Evolutionary conservation across 1,140 invertebrate genomes (phyloP).

Genomic region (Lasaia peninsularis): DNA sequence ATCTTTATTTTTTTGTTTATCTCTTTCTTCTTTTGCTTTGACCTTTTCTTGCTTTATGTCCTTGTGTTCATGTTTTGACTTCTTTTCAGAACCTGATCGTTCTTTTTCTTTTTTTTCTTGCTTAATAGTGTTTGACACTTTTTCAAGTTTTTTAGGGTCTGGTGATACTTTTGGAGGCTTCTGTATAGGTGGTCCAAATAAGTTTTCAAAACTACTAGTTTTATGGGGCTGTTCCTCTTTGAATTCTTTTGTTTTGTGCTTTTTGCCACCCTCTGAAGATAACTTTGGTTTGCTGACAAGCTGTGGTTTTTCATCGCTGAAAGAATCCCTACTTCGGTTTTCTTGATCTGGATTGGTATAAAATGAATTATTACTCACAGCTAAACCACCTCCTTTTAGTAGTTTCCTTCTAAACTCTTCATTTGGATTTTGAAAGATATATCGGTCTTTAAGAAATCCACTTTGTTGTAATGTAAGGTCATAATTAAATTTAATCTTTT

Average conservation of each 20-base stretch:
- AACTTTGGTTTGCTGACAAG: slow-evolving; percentile 84
- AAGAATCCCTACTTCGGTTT: slow-evolving; percentile 73
- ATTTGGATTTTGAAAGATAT: slow-evolving; percentile 87
- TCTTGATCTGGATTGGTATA: slow-evolving; percentile 72
- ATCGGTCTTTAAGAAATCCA: slow-evolving; percentile 87
- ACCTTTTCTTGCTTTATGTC: slow-evolving; percentile 76
- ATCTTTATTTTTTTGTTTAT: slow-evolving; percentile 81
- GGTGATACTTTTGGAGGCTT: slow-evolving; percentile 83
- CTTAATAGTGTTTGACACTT: slow-evolving; percentile 67
- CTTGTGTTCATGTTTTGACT: slow-evolving; percentile 78
- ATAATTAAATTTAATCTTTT: slow-evolving; percentile 91
- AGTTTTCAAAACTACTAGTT: slow-evolving; percentile 84
- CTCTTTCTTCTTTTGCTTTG: slow-evolving; percentile 79
- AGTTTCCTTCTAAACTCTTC: slow-evolving; percentile 94
- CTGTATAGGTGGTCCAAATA: slow-evolving; percentile 89
- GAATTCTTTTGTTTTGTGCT: slow-evolving; percentile 82
- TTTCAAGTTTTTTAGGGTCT: slow-evolving; percentile 82
- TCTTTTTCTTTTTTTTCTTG: slow-evolving; percentile 82
- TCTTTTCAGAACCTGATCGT: slow-evolving; percentile 76
- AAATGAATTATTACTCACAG: slow-evolving; percentile 57
- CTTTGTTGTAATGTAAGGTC: slow-evolving; percentile 89
- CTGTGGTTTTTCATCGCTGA: slow-evolving; percentile 72
- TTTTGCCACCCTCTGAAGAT: slow-evolving; percentile 79
- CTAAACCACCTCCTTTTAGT: slow-evolving; percentile 89
- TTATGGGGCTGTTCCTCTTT: slow-evolving; percentile 79